Conservation (phyloP, 2,113 vertebrate genomes). For the Megatriorchis doriae region DNA sequence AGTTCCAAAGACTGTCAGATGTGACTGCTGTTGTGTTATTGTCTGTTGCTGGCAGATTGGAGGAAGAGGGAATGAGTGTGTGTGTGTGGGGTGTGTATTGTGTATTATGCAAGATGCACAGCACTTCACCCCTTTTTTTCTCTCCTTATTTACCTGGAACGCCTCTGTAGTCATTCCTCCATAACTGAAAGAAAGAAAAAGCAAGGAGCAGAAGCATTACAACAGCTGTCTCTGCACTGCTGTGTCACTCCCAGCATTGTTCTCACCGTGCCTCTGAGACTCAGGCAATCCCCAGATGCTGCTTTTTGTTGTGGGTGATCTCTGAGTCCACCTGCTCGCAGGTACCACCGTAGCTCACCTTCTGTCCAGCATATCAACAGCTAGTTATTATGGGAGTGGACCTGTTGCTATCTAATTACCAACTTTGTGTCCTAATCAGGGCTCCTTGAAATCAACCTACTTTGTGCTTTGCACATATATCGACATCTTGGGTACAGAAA, state of each 20-base stretch:
- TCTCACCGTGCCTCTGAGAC: background rate
- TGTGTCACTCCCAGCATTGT: background rate
- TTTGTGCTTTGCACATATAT: background rate
- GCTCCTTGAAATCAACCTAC: too few species aligned
- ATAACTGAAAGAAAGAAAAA: background rate
- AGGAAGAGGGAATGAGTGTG: too few species aligned
- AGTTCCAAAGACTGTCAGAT: background rate
- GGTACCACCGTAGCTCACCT: background rate
- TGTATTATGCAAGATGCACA: background rate
- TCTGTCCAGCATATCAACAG: background rate
- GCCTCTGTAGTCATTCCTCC: rapidly evolving
- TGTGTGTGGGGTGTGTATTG: too few species aligned
- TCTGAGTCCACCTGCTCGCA: background rate
- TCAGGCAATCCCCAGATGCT: background rate
- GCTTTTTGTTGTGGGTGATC: background rate
- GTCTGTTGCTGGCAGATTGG: too few species aligned
- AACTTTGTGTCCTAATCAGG: background rate
- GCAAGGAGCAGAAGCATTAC: background rate
- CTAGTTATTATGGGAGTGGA: background rate
- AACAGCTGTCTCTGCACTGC: background rate
- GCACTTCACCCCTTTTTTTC: background rate
- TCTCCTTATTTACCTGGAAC: background rate
- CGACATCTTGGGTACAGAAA: rapidly evolving
- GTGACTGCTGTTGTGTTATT: background rate
- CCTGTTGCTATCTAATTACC: background rate